Evolutionary conservation across 2,113 vertebrate genomes (phyloP).

Genomic region (Syngnathoides biaculeatus): DNA sequence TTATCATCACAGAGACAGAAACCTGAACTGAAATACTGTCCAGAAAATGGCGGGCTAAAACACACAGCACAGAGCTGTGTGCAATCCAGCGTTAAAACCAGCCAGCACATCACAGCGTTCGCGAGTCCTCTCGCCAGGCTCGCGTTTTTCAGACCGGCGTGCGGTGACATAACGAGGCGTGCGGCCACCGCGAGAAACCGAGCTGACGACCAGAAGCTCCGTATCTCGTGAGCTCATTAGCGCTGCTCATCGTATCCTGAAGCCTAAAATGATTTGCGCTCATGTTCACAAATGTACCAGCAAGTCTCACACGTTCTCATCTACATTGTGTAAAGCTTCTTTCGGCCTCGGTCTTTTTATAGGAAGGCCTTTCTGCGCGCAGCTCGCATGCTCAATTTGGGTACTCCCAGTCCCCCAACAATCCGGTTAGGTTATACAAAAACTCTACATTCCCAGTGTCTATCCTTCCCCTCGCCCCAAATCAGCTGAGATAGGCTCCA

Average conservation of each 20-base stretch:
- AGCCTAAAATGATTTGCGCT: neutral
- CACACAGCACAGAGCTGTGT: neutral
- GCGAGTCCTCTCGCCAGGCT: neutral
- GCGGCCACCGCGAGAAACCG: constrained; percentile 22
- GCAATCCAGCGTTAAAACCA: neutral
- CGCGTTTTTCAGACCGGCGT: neutral
- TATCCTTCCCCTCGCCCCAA: too few species aligned
- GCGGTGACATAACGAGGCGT: constrained; percentile 44
- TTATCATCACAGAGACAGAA: too few species aligned
- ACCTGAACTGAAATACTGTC: neutral
- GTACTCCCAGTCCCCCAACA: neutral
- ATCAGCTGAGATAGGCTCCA: too few species aligned
- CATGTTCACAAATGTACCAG: neutral
- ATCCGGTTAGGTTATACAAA: too few species aligned
- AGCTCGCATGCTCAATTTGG: neutral
- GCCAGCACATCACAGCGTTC: neutral
- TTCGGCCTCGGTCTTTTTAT: neutral
- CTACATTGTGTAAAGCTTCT: neutral
- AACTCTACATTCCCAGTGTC: too few species aligned
- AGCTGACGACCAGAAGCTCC: constrained; percentile 18
- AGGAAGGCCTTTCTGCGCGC: neutral
- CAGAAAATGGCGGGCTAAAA: neutral
- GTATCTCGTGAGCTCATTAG: constrained; percentile 29
- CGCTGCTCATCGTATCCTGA: neutral
- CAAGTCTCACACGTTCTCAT: neutral